Conservation (phyloP, 2,888 invertebrate genomes). For the Eristalis intricaria region DNA sequence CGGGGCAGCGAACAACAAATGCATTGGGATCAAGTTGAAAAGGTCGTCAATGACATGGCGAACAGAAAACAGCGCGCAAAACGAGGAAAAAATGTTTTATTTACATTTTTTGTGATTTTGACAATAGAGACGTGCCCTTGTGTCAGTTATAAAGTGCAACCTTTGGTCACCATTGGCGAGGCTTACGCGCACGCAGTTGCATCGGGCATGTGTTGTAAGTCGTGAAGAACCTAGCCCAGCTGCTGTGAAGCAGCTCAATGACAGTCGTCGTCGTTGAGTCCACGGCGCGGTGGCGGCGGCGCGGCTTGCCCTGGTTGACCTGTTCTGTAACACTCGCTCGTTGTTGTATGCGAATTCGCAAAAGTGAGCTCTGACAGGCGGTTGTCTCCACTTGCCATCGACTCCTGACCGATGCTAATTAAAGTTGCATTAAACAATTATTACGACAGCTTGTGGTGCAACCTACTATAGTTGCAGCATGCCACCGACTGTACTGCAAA, state of each 20-base stretch:
- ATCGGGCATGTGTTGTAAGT: not conserved
- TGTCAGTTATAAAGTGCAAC: conserved; percentile 14
- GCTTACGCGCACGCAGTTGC: conserved; percentile 1
- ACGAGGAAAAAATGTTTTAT: not conserved
- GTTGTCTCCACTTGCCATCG: not conserved
- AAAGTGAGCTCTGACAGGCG: not conserved
- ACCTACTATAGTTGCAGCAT: not conserved
- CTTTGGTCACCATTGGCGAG: conserved; percentile 21
- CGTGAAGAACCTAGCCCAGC: conserved; percentile 20
- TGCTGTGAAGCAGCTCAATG: conserved; percentile 52
- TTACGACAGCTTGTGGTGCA: not conserved
- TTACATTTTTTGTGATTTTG: conserved; percentile 27
- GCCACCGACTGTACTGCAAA: not conserved
- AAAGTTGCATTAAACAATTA: conserved; percentile 58
- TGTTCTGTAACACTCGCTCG: conserved; percentile 32
- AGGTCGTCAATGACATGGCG: conserved; percentile 37
- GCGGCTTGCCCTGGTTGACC: conserved; percentile 9
- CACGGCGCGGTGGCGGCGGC: not conserved
- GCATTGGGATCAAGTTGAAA: conserved; percentile 55
- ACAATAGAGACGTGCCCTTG: conserved; percentile 40
- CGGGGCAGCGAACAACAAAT: not conserved
- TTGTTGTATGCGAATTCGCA: conserved; percentile 20
- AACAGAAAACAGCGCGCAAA: not conserved
- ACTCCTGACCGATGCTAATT: conserved; percentile 40
- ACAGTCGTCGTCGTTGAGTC: not conserved